Percentiles rank a stretch among this genome's conserved stretches.
These are phyloP conservation scores for Caranx ignobilis DNA, from an alignment of 2,113 vertebrate species.

Conservation along the genomic window DNA sequence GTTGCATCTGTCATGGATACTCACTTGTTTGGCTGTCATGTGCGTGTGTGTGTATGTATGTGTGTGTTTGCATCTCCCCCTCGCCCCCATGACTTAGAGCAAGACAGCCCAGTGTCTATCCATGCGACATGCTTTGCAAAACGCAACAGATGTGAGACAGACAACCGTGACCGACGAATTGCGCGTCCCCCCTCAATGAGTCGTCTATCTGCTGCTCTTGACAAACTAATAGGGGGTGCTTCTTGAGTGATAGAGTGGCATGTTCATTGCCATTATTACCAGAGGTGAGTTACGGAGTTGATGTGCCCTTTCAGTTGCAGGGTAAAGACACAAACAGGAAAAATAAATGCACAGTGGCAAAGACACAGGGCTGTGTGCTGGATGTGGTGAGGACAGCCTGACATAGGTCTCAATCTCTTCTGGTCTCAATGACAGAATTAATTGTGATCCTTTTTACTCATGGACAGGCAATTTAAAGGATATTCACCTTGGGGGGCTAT, in stretches of 20 bases:
- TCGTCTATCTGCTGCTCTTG: constrained; percentile 19
- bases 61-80: constrained; percentile 1
- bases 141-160: constrained; percentile 45
- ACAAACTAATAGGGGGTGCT: constrained; percentile 55
- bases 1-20: constrained; percentile 61
- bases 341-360: constrained; percentile 18
- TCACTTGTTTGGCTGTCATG: constrained; percentile 18
- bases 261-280: constrained; percentile 29
- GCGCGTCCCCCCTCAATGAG: constrained; percentile 38
- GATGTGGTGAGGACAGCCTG: constrained; percentile 11
- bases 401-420: constrained; percentile 49
- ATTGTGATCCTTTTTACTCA: constrained; percentile 63
- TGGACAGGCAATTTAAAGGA: constrained; percentile 62
- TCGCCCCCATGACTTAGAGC: constrained; percentile 28
- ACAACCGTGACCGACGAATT: constrained; percentile 44
- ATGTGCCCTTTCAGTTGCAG: constrained; percentile 36
- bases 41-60: neutral
- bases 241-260: constrained; percentile 34
- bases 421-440: constrained; percentile 59
- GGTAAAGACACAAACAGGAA: constrained; percentile 45
- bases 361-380: constrained; percentile 40
- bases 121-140: constrained; percentile 44
- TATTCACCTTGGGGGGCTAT: constrained; percentile 74
- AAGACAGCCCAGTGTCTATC: constrained; percentile 33
- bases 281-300: constrained; percentile 52